Percentiles rank a stretch among this genome's conserved stretches.
These are phyloP conservation scores for Cartodere bifasciata DNA, from an alignment of 2,888 invertebrate species.

Conservation along the genomic window DNA sequence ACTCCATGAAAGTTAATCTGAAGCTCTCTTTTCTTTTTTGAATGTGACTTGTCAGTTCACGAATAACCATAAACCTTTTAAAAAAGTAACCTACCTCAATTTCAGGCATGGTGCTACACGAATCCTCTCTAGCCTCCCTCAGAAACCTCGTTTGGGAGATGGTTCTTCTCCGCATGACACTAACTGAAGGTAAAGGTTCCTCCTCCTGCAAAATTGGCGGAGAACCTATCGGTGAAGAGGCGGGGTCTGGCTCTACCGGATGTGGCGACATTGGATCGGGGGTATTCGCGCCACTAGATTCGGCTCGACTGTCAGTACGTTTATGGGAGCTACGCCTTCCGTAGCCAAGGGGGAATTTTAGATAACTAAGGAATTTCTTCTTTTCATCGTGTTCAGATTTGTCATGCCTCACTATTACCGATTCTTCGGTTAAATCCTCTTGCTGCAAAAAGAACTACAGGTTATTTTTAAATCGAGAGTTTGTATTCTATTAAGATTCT, in stretches of 20 bases:
- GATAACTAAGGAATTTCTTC: slow-evolving; percentile 53
- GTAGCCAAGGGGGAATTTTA: slow-evolving; percentile 34
- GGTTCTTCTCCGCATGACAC: slow-evolving; percentile 34
- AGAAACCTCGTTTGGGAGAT: slow-evolving; percentile 39
- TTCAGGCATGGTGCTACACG: slow-evolving; percentile 24
- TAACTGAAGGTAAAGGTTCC: slow-evolving; percentile 25
- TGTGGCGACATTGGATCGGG: slow-evolving; percentile 53
- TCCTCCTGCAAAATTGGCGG: slow-evolving; percentile 29
- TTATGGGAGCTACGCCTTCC: slow-evolving; percentile 46
- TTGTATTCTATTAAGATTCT: no score
- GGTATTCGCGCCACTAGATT: slow-evolving; percentile 61
- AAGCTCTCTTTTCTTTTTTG: no score
- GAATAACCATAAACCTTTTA: slow-evolving; percentile 9
- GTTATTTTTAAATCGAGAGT: no score
- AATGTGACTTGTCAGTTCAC: slow-evolving; percentile 1
- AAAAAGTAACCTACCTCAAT: slow-evolving; percentile 23
- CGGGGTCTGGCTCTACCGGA: slow-evolving; percentile 27
- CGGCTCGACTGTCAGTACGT: slow-evolving; percentile 54
- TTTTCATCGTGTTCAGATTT: slow-evolving; percentile 71
- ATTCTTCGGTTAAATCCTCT: slow-evolving; percentile 72
- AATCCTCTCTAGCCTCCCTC: slow-evolving; percentile 27
- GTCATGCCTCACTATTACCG: slow-evolving; percentile 58
- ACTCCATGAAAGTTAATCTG: no score
- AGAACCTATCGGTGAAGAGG: slow-evolving; percentile 35
- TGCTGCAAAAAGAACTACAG: slow-evolving; percentile 33